Base-by-base conservation (phyloP, 2,888 invertebrate genomes). In the Microctonus brassicae region DNA sequence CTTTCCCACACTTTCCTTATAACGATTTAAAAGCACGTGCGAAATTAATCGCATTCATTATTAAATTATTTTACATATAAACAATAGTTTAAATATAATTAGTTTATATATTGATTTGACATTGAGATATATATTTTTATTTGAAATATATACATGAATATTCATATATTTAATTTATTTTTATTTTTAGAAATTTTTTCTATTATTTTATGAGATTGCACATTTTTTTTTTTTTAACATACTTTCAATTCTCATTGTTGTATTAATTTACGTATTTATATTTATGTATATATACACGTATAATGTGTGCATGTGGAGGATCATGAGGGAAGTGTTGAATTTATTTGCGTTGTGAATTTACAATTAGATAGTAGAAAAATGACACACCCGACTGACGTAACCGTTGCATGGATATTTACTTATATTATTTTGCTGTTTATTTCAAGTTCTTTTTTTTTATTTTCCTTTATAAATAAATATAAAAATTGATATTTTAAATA, bases 1-100 rank as follows among this genome's bases (percentile, higher is more conserved):
- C 86, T 86, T 86, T 86, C 86, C 85, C 86, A 86, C 86, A 86
- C 85, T 86, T 86, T 86, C 86, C 84, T 84, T 80, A 78, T n/a
- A n/a, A 71, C 71, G 62, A 33, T 29, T 58, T 74, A 70, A 70
- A 65, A 42, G 53, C 64, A 52, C 70, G 70, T 57, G 68, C 58
- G 61, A 72, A 67, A 67, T 58, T 60, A 67, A 67, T 67, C 67
- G 42, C 47, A 6, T 42, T 42, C 9, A 13, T 42, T 22, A 39
- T 24, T 13, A 11, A 24, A 11, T 39, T n/a, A 63, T 13, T 22
- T 39, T 24, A 26, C 24, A 24, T 33, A 42, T 33, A 42, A 13
- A 24, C 39, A 26, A 39, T 17, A 60, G 34, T 36, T 60, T 20
- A 13, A 42, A 42, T 29, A n/a, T n/a, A n/a, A n/a, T n/a, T n/a